Evolutionary conservation across 2,888 invertebrate species (phyloP).

Genomic region (Onchidella celtica): DNA sequence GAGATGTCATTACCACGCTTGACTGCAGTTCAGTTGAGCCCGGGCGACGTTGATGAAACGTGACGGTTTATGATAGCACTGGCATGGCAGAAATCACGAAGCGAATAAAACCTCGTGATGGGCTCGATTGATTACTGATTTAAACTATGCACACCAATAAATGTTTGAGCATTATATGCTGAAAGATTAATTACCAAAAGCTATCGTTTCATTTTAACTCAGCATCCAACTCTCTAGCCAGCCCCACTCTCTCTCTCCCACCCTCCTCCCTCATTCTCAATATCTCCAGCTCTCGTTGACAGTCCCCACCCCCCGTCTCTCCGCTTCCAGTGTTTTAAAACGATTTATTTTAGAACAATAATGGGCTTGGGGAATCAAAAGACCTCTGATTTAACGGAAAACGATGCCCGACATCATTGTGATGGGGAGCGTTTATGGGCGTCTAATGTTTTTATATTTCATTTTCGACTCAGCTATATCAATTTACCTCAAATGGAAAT

Average conservation of each 20-base stretch:
- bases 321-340: constrained; percentile 26
- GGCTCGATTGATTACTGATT: constrained; percentile 37
- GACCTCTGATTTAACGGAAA: constrained; percentile 16
- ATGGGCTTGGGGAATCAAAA: constrained; percentile 35
- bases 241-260: neutral
- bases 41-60: constrained; percentile 18
- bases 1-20: constrained; percentile 37
- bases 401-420: neutral
- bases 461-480: constrained; percentile 37
- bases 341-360: constrained; percentile 13
- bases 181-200: constrained; percentile 40
- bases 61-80: constrained; percentile 29
- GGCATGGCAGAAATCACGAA: constrained; percentile 16
- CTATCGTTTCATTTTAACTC: constrained; percentile 1
- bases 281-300: neutral
- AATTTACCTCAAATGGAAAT: constrained; percentile 48
- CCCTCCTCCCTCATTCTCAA: neutral
- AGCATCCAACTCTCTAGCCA: neutral
- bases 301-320: neutral
- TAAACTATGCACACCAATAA: constrained; percentile 34
- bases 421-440: constrained; percentile 7
- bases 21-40: neutral
- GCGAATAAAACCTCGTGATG: constrained; percentile 3
- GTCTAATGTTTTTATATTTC: constrained; percentile 47
- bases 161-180: constrained; percentile 28